Base-by-base conservation (phyloP, 2,888 invertebrate species). In the Dryobotodes eremita region DNA sequence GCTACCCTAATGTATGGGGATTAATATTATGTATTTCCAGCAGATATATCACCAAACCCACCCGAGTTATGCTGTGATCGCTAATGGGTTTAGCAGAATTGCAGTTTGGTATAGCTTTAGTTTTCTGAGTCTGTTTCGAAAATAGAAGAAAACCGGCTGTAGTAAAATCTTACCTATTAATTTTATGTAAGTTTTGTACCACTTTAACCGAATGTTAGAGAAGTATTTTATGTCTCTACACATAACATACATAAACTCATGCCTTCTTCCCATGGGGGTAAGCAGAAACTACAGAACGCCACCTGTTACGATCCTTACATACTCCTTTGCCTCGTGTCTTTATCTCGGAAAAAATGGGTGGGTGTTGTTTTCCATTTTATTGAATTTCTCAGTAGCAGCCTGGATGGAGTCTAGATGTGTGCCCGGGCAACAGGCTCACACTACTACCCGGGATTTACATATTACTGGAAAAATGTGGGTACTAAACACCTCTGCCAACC, bases 21-120 rank as follows among this genome's bases (percentile, higher is more conserved):
- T 80, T 83, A 76, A 77, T 77, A 77, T 75, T 77, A 76, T 81
- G 71, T 79, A 79, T 80, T 79, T 77, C 66, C 74, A 72, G 73
- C 64, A 80, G 69, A 82, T 80, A 77, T 81, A 86, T 82, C 75
- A 82, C 59, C 70, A 66, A 20, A 78, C 69, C 59, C 36, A 68
- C 78, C 83, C 62, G 23, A 48, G 78, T 57, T 71, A 64, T 57
- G 50, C 46, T 15, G 10, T 20, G 53, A 48, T 77, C 42, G 55
- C 48, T 80, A 74, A 66, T 80, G 23, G 36, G n/a, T 10, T 66
- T 8, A 36, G 10, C 59, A 36, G 26, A 74, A 74, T 48, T n/a
- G 57, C 46, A 64, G 31, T 74, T 26, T 26, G 3, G 20, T 68
- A 20, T 11, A 36, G 5, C 8, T 36, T 8, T 20, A 4, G 23